phyloP scores from a whole-genome alignment of 2,888 invertebrate genomes.

The Melanophora roralis region DNA sequence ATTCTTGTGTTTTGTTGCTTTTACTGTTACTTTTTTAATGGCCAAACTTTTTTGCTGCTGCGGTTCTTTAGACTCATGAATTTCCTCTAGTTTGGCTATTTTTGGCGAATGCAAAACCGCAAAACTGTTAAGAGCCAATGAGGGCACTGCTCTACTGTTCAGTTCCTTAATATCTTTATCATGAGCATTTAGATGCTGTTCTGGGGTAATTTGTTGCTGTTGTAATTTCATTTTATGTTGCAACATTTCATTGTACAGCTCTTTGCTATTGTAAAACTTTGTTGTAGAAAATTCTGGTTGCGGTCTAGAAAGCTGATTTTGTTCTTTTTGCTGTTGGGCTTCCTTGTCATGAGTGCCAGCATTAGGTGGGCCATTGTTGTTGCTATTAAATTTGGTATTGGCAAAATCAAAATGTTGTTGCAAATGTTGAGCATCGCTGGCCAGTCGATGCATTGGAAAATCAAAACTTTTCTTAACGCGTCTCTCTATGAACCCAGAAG shows the following conservation, averaged over 20 bases:
- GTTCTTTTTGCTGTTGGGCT: neutral
- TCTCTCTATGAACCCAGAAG: slow-evolving; percentile 72
- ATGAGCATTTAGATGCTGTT: neutral
- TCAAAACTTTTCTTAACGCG: slow-evolving; percentile 77
- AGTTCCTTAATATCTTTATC: slow-evolving; percentile 23
- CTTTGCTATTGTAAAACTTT: slow-evolving; percentile 77
- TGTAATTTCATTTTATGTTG: slow-evolving; percentile 70
- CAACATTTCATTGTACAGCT: slow-evolving; percentile 76
- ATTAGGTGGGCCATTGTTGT: slow-evolving; percentile 57
- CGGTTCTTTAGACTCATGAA: slow-evolving; percentile 46
- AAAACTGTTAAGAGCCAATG: slow-evolving; percentile 59
- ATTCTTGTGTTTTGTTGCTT: slow-evolving; percentile 46
- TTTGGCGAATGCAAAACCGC: slow-evolving; percentile 60
- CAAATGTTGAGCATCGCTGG: slow-evolving; percentile 69
- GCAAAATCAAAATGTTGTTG: slow-evolving; percentile 74
- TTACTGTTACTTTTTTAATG: slow-evolving; percentile 56
- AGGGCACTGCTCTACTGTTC: slow-evolving; percentile 7
- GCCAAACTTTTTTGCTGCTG: slow-evolving; percentile 51
- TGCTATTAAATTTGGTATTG: slow-evolving; percentile 76
- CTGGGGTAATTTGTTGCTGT: neutral
- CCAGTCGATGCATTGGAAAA: slow-evolving; percentile 73
- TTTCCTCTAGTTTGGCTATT: slow-evolving; percentile 60
- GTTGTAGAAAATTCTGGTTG: slow-evolving; percentile 77
- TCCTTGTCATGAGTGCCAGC: neutral
- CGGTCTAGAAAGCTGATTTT: slow-evolving; percentile 40